Evolutionary conservation across 2,797 vertebrate species (phyloP), one percentile per base, ranked within the genome.

Genomic region (Periparus ater): DNA sequence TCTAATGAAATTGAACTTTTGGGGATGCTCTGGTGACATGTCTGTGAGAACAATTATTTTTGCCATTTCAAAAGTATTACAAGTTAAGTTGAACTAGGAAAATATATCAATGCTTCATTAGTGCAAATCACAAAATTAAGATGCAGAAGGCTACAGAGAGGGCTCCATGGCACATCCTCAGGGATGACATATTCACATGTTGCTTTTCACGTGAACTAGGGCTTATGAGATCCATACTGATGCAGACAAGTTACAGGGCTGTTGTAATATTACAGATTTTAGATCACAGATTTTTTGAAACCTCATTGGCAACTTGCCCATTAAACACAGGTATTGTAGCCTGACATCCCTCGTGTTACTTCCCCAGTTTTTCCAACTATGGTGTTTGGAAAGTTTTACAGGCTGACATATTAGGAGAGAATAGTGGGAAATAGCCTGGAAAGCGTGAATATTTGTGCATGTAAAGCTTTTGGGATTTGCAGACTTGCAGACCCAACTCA

Each of bases 101-200:
- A 90, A 93, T 95, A 93, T 96, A 96, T 72, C 95, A 94, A 62
- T 97, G 91, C 78, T 95, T 98, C 96, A 93, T 98, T 97, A 97
- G 96, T 93, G 96, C 80, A 93, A 95, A 97, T 95, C 70, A 89
- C 93, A 86, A 95, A 96, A 97, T 97, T 96, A 97, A 96, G 96
- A 96, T 91, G 67, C 85, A 77, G 79, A 85, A 96, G 84, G 67
- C 66, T 66, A 48, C 68, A 73, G 62, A 58, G 63, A 79, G 67
- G 60, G 84, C 62, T 80, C 61, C 25, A 18, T 95, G 78, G 82
- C 89, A 76, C 78, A 77, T 95, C 77, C 86, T 93, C 3, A 4
- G 55, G 54, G 92, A 86, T 90, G 55, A 34, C 51, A 22, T 9
- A 15, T 71, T 93, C 97, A 45, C 34, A 21, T 82, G 92, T 94